A percentile compares a stretch with the other conserved stretches of the same genome.
phyloP scores from a whole-genome alignment of 1,140 invertebrate species.

The Papilio machaon region DNA sequence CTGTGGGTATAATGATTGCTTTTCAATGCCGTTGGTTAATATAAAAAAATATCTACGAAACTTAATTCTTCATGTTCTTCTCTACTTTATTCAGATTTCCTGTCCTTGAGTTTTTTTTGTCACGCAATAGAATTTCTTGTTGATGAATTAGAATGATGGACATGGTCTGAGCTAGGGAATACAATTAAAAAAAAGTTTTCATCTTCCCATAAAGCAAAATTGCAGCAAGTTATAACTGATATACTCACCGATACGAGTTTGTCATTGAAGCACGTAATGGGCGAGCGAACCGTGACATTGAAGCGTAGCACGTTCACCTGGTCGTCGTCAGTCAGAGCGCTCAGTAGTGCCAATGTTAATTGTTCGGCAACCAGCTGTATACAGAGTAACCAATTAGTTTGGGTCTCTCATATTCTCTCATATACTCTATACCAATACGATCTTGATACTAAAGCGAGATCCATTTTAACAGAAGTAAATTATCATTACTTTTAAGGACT shows the following conservation, averaged over 20 bases:
- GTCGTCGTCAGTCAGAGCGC: slow-evolving; percentile 96
- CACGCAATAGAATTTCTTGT: too few species aligned
- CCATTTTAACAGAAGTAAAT: too few species aligned
- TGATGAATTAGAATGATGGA: too few species aligned
- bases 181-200: background rate
- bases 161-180: too few species aligned
- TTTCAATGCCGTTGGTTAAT: background rate
- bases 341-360: slow-evolving; percentile 93
- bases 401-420: background rate
- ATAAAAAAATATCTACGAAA: too few species aligned
- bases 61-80: too few species aligned
- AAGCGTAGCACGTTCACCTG: slow-evolving; percentile 94
- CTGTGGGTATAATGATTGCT: slow-evolving; percentile 65
- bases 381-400: background rate
- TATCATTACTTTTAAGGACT: too few species aligned
- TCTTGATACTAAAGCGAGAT: too few species aligned
- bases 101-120: too few species aligned
- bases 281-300: slow-evolving; percentile 62
- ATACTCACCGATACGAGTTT: slow-evolving; percentile 48
- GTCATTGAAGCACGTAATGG: slow-evolving; percentile 70
- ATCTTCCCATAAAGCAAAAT: background rate
- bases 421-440: too few species aligned
- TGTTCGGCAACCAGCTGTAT: slow-evolving; percentile 86
- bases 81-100: too few species aligned
- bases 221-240: background rate